Evolutionary conservation across 2,888 invertebrate species (phyloP).

Genomic region (Holacanthella duospinosa): DNA sequence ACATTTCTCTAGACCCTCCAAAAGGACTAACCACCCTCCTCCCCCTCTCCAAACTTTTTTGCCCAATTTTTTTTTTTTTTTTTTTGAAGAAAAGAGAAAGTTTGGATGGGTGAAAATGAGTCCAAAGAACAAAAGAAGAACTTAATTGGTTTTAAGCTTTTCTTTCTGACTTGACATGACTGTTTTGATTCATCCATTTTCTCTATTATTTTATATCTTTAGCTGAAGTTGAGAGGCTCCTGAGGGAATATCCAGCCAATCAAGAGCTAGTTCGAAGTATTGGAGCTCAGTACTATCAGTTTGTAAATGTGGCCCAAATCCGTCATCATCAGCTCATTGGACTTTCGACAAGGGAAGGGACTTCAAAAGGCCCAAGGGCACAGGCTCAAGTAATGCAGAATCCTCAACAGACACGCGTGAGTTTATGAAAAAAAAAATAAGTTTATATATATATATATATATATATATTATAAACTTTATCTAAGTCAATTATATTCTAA

Average conservation of each 20-base stretch:
- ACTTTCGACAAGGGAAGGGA: conserved; percentile 31
- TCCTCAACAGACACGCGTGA: conserved; percentile 34
- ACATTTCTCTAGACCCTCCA: not conserved
- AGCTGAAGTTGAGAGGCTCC: conserved; percentile 84
- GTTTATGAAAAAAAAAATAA: no score
- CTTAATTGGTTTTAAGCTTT: conserved; percentile 1
- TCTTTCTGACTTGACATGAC: not conserved
- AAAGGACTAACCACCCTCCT: not conserved
- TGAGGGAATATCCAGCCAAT: conserved; percentile 82
- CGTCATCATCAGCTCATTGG: conserved; percentile 90
- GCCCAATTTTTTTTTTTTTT: not conserved
- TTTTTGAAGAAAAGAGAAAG: not conserved
- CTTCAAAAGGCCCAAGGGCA: conserved; percentile 32
- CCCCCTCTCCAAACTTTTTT: not conserved
- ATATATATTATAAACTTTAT: no score
- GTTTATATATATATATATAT: no score
- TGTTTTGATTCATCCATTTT: conserved; percentile 9
- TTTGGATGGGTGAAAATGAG: no score
- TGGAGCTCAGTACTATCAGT: conserved; percentile 83
- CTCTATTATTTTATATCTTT: conserved; percentile 40
- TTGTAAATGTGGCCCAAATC: conserved; percentile 86
- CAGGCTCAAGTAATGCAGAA: conserved; percentile 35
- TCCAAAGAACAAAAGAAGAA: not conserved
- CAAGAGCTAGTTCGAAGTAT: conserved; percentile 84
- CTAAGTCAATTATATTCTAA: no score